Conservation (phyloP, 2,797 vertebrate genomes). For the Acanthornis magna region DNA sequence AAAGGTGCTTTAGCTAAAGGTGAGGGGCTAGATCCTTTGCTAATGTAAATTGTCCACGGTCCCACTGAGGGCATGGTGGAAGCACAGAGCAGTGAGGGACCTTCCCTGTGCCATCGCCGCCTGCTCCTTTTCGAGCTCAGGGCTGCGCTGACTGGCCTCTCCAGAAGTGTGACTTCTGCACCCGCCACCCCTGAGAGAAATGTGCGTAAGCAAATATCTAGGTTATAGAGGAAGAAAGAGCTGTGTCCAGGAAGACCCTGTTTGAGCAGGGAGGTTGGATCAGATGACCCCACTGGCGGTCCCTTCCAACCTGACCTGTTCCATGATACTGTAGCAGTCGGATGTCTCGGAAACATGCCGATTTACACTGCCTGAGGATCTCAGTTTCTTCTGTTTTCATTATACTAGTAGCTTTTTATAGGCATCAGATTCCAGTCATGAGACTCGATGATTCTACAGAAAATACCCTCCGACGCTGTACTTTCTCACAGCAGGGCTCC, state of each 20-base stretch:
- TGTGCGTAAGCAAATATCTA: neutral
- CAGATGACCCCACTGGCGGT: neutral
- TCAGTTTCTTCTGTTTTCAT: neutral
- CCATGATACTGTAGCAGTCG: fast-evolving
- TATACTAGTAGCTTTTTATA: neutral
- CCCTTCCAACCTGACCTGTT: neutral
- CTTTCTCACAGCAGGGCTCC: slow-evolving; percentile 33
- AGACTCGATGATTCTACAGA: slow-evolving; percentile 29
- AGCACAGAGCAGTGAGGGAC: neutral
- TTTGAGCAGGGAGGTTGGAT: neutral
- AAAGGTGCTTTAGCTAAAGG: neutral
- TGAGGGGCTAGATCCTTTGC: neutral
- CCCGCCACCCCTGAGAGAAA: neutral
- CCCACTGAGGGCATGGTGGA: neutral
- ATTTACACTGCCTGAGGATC: neutral
- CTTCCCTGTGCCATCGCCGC: fast-evolving
- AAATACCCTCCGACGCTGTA: neutral
- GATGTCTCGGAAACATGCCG: neutral
- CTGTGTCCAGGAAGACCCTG: neutral
- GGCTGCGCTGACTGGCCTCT: neutral
- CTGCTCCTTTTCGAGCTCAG: neutral
- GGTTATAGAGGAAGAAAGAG: neutral
- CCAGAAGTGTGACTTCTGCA: neutral
- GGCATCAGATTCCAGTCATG: neutral
- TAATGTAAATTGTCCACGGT: neutral